Conservation (phyloP, 2,797 vertebrate species). For the Trachurus trachurus region DNA sequence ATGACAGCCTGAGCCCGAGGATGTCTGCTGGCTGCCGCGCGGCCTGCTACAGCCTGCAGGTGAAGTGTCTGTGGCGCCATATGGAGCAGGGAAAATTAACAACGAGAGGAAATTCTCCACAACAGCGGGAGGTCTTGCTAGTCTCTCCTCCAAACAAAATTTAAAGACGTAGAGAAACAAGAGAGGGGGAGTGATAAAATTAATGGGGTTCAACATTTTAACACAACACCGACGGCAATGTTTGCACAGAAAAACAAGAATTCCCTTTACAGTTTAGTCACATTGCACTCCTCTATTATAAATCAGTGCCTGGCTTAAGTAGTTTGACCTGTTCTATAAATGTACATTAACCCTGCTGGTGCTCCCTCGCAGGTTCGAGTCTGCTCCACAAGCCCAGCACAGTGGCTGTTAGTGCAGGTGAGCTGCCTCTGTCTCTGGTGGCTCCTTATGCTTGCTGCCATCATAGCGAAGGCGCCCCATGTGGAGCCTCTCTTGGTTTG, state of each 20-base stretch:
- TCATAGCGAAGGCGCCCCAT: constrained; percentile 81
- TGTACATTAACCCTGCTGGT: constrained; percentile 86
- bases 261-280: constrained; percentile 92
- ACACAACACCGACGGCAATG: constrained; percentile 98
- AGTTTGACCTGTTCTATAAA: constrained; percentile 90
- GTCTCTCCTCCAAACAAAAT: constrained; percentile 92
- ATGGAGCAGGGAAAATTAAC: constrained; percentile 99
- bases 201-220: constrained; percentile 99
- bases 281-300: constrained; percentile 91
- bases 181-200: constrained; percentile 97
- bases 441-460: constrained; percentile 83
- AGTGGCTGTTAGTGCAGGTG: constrained; percentile 85
- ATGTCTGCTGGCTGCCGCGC: constrained; percentile 95
- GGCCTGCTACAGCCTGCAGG: constrained; percentile 99
- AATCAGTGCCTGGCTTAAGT: constrained; percentile 90
- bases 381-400: constrained; percentile 65
- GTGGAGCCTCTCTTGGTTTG: constrained; percentile 86
- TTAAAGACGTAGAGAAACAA: constrained; percentile 96
- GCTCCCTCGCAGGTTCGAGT: constrained; percentile 65
- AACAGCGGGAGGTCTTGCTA: constrained; percentile 93
- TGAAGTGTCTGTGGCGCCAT: constrained; percentile 99
- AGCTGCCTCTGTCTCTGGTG: constrained; percentile 85
- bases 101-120: constrained; percentile 99
- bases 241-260: constrained; percentile 93
- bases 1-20: constrained; percentile 99